Conservation (phyloP, 2,113 vertebrate species). For the Mormoops blainvillei region DNA sequence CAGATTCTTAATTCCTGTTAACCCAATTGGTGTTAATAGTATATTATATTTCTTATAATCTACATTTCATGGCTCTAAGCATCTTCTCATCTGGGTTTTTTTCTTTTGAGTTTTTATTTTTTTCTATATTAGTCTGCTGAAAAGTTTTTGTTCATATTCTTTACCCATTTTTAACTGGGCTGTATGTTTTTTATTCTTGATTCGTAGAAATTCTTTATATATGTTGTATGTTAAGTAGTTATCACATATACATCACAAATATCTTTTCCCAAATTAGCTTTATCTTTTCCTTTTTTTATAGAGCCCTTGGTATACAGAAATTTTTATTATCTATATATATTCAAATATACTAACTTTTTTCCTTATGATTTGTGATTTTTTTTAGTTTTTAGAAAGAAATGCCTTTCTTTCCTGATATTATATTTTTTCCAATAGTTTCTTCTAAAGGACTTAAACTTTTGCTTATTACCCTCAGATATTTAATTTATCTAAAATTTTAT, state of each 20-base stretch:
- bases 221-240: not conserved
- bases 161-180: not conserved
- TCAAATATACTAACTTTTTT: not conserved
- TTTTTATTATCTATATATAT: not conserved
- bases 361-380: not conserved
- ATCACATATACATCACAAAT: not conserved
- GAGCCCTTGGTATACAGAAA: not conserved
- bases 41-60: not conserved
- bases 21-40: not conserved
- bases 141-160: not conserved
- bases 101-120: not conserved
- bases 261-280: not conserved
- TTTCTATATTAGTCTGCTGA: not conserved
- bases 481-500: not conserved
- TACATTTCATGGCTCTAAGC: not conserved
- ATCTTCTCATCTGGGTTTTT: not conserved
- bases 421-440: not conserved
- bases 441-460: not conserved
- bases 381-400: not conserved
- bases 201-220: not conserved
- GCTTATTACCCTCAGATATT: constrained; percentile 22
- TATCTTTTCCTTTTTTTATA: not conserved
- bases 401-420: not conserved
- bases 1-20: not conserved
- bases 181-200: not conserved